phyloP scores from a whole-genome alignment of 2,888 invertebrate species.

The Ophion costatus region DNA sequence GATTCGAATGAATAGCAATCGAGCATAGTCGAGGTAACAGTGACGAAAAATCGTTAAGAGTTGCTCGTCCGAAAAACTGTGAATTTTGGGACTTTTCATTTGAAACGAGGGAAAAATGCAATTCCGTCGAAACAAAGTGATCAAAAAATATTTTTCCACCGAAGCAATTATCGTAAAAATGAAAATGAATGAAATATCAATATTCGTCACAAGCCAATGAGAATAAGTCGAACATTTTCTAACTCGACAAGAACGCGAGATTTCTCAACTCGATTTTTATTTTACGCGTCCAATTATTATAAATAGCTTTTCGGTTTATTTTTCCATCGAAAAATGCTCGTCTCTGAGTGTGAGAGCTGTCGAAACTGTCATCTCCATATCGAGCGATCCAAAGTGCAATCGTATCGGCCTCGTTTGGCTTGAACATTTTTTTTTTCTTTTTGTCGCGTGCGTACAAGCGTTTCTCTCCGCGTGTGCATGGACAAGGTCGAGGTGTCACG shows the following conservation, averaged over 20 bases:
- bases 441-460: slow-evolving; percentile 13
- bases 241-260: too few species aligned
- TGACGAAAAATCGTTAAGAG: slow-evolving; percentile 11
- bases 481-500: slow-evolving; percentile 8
- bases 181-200: background rate
- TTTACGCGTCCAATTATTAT: too few species aligned
- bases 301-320: background rate
- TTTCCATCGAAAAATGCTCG: background rate
- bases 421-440: slow-evolving; percentile 12
- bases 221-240: background rate
- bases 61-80: background rate
- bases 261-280: too few species aligned
- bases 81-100: too few species aligned
- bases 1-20: too few species aligned
- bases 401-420: slow-evolving; percentile 41
- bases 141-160: too few species aligned
- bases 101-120: too few species aligned
- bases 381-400: slow-evolving; percentile 29
- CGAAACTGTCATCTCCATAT: slow-evolving; percentile 27
- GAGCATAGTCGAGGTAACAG: too few species aligned
- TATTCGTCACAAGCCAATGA: background rate
- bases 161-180: too few species aligned
- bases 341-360: slow-evolving; percentile 16
- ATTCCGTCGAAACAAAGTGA: too few species aligned
- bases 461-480: slow-evolving; percentile 11